These are phyloP conservation scores for Drosophila pectinifera DNA, from an alignment of 1,140 invertebrate species.

Conservation along the genomic window DNA sequence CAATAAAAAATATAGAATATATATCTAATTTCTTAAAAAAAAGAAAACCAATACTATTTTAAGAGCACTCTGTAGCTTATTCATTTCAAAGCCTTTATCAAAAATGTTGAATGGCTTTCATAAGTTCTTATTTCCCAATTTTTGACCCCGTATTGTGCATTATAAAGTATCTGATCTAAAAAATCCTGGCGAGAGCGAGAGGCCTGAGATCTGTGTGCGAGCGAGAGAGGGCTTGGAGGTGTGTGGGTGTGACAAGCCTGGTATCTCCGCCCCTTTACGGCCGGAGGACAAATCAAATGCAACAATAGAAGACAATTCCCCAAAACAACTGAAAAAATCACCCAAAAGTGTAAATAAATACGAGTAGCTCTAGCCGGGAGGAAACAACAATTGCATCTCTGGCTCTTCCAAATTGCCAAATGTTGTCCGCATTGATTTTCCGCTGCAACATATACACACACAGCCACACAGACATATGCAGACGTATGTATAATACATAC, in stretches of 20 bases:
- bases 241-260: constrained; percentile 65
- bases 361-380: background rate
- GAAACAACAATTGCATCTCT: constrained; percentile 23
- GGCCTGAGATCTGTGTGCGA: constrained; percentile 1
- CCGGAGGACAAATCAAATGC: constrained; percentile 68
- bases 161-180: background rate
- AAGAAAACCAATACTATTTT: too few relatives aligned
- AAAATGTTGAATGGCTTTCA: too few relatives aligned
- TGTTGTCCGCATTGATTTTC: constrained; percentile 50
- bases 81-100: too few relatives aligned
- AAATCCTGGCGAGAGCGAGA: constrained; percentile 36
- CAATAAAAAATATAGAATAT: too few relatives aligned
- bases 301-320: constrained; percentile 48
- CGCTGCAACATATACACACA: constrained; percentile 5
- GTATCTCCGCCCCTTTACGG: constrained; percentile 25
- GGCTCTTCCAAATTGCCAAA: constrained; percentile 42
- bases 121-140: too few relatives aligned
- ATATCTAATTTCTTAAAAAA: too few relatives aligned
- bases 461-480: constrained; percentile 1
- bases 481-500: constrained; percentile 4
- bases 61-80: too few relatives aligned
- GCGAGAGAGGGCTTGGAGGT: background rate
- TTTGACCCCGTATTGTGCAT: too few relatives aligned
- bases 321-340: constrained; percentile 11
- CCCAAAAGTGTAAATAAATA: constrained; percentile 7